Percentiles rank a stretch among this genome's conserved stretches.
These are phyloP conservation scores for Cherax destructor DNA, from an alignment of 1,140 invertebrate genomes.

Conservation along the genomic window DNA sequence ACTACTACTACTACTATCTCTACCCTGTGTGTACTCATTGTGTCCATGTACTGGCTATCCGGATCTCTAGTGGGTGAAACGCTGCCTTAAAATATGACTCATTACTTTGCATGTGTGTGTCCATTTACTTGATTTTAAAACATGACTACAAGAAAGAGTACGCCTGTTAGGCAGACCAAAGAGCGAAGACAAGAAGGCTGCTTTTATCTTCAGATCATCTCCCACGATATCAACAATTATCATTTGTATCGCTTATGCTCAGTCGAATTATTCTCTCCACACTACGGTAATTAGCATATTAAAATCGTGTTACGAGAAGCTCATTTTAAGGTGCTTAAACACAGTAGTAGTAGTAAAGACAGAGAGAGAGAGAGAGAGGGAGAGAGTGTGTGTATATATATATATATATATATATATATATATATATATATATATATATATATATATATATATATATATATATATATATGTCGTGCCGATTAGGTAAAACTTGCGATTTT, in stretches of 20 bases:
- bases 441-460: not conserved
- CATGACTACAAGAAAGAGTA: not conserved
- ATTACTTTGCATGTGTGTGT: too few relatives aligned
- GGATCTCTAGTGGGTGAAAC: too few relatives aligned
- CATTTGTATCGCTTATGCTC: conserved; percentile 20
- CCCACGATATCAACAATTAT: conserved; percentile 15
- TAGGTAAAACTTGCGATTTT: too few relatives aligned
- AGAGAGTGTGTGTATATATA: too few relatives aligned
- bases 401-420: too few relatives aligned
- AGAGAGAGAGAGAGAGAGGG: conserved; percentile 29
- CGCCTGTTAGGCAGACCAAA: not conserved
- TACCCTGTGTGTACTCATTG: too few relatives aligned
- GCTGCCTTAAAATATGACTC: too few relatives aligned
- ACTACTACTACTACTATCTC: too few relatives aligned
- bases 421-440: too few relatives aligned
- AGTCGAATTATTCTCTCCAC: conserved; percentile 20
- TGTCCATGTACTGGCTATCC: too few relatives aligned
- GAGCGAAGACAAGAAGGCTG: not conserved
- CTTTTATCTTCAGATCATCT: conserved; percentile 20
- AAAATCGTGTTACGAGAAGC: not conserved
- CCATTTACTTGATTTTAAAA: not conserved
- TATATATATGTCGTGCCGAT: too few relatives aligned
- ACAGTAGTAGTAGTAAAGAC: not conserved
- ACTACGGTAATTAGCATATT: conserved; percentile 21
- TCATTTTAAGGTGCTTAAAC: too few relatives aligned